Conservation (phyloP, 2,888 invertebrate genomes). For the Latrodectus elegans region DNA sequence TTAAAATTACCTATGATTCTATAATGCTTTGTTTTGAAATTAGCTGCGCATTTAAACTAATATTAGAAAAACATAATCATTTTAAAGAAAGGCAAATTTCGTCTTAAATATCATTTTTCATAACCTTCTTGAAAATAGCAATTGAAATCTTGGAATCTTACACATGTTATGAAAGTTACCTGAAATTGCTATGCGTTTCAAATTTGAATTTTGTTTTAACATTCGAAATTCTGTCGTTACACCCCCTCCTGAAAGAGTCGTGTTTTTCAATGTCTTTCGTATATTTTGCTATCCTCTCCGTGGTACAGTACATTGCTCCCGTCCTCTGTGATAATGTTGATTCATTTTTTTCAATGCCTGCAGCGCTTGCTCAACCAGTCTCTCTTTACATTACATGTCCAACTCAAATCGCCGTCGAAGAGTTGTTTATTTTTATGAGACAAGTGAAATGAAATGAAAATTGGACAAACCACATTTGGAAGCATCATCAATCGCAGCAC, state of each 20-base stretch:
- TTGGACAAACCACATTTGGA: neutral
- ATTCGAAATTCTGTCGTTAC: neutral
- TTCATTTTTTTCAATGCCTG: no score
- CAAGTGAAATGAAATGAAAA: neutral
- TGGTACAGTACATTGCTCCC: neutral
- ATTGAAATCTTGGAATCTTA: no score
- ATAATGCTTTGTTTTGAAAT: no score
- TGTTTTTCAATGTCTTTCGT: neutral
- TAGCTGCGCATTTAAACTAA: no score
- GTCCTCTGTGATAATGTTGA: neutral
- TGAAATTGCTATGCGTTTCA: neutral
- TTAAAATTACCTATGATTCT: no score
- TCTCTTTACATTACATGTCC: neutral
- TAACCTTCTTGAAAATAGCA: no score
- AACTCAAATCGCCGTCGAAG: neutral
- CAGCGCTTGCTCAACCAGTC: neutral
- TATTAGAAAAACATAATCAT: no score
- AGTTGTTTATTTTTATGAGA: neutral
- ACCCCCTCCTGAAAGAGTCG: neutral
- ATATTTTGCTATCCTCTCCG: neutral
- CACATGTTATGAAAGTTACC: no score
- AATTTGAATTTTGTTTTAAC: neutral
- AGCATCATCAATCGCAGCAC: no score
- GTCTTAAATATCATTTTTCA: no score
- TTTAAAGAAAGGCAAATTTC: no score